These are phyloP conservation scores for Triplophysa dalaica DNA, from an alignment of 2,113 vertebrate species.

Conservation along the genomic window DNA sequence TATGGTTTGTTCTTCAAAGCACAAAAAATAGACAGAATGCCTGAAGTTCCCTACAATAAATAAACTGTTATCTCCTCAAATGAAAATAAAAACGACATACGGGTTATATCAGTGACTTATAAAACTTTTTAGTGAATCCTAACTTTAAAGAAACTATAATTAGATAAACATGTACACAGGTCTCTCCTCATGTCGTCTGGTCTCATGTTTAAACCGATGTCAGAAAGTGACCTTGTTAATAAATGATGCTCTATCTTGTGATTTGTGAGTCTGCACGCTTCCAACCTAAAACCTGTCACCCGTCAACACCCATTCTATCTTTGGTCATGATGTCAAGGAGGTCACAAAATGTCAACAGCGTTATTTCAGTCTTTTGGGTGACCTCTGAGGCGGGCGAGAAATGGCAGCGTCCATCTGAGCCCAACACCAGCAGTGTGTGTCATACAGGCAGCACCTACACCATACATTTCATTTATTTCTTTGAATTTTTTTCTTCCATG, in stretches of 20 bases:
- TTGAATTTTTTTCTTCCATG: not conserved
- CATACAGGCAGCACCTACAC: not conserved
- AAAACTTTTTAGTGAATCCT: too few relatives aligned
- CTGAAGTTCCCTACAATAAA: too few relatives aligned
- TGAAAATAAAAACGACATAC: too few relatives aligned
- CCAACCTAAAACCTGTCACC: not conserved
- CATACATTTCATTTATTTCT: not conserved
- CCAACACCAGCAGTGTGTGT: not conserved
- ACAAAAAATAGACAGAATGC: too few relatives aligned
- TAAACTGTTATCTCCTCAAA: too few relatives aligned
- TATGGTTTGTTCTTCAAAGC: too few relatives aligned
- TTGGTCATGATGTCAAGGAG: slow-evolving; percentile 56
- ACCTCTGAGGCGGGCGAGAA: slow-evolving; percentile 7
- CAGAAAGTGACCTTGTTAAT: not conserved
- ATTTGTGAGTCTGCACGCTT: not conserved
- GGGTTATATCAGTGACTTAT: too few relatives aligned
- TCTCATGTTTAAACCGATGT: not conserved
- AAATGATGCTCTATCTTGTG: not conserved
- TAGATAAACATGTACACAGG: too few relatives aligned
- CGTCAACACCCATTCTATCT: slow-evolving; percentile 14
- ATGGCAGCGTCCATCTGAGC: not conserved
- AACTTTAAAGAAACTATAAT: too few relatives aligned
- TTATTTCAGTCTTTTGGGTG: slow-evolving; percentile 58
- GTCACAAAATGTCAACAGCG: slow-evolving; percentile 64
- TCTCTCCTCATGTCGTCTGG: too few relatives aligned